Conservation (phyloP, 2,797 vertebrate species). For the Karalla daura region DNA sequence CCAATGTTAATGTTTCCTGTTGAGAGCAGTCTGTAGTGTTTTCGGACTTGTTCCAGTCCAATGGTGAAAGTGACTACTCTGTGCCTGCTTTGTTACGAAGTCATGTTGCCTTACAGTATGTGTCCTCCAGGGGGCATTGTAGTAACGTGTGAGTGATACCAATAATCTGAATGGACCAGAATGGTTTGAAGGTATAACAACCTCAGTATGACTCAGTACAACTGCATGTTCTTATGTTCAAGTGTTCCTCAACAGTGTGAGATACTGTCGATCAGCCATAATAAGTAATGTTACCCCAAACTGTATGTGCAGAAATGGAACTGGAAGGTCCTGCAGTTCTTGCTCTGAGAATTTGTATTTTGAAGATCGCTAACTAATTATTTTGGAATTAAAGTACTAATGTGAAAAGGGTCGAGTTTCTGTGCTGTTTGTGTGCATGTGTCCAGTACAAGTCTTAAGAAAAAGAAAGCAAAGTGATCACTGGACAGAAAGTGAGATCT, state of each 20-base stretch:
- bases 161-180: not conserved
- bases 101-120: constrained; percentile 58
- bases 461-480: too few species aligned
- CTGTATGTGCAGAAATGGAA: constrained; percentile 30
- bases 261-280: constrained; percentile 19
- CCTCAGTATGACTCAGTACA: not conserved
- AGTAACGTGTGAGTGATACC: constrained; percentile 20
- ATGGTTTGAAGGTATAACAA: too few species aligned
- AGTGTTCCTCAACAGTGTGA: not conserved
- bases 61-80: constrained; percentile 6
- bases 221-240: not conserved
- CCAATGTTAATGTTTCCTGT: constrained; percentile 4
- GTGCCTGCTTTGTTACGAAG: constrained; percentile 43
- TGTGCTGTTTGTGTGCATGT: not conserved
- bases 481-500: too few species aligned
- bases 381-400: constrained; percentile 76
- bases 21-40: not conserved
- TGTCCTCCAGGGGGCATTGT: constrained; percentile 64
- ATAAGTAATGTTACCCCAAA: not conserved
- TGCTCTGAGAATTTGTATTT: constrained; percentile 45
- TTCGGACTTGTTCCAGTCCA: not conserved
- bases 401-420: constrained; percentile 17
- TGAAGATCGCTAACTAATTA: constrained; percentile 49
- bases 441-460: too few species aligned
- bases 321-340: constrained; percentile 30